These are phyloP conservation scores for Cyrtonyx montezumae DNA, from an alignment of 2,113 vertebrate species.

Conservation along the genomic window DNA sequence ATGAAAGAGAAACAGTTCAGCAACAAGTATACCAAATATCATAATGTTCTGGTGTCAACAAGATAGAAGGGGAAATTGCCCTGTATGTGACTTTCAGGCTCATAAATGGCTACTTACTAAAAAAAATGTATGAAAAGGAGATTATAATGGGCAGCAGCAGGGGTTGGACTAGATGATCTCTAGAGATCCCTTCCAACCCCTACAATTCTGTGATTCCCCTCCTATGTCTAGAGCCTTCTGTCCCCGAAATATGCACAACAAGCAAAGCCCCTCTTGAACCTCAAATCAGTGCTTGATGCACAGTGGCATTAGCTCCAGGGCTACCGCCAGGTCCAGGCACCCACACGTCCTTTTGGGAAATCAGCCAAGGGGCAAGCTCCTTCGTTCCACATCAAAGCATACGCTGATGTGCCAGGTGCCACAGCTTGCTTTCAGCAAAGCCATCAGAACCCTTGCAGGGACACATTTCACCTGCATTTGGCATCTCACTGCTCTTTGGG, in stretches of 20 bases:
- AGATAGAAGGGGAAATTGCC: not conserved
- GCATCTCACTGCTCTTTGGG: not conserved
- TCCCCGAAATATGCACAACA: not conserved
- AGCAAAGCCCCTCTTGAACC: not conserved
- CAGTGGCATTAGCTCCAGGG: fast-evolving
- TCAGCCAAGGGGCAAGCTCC: fast-evolving
- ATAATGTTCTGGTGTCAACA: not conserved
- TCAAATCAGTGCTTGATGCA: not conserved
- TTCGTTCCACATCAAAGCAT: not conserved
- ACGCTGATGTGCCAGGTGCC: fast-evolving
- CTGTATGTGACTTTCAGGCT: not conserved
- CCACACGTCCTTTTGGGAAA: fast-evolving
- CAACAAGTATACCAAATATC: not conserved
- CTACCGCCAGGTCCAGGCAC: not conserved
- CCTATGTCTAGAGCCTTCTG: not conserved
- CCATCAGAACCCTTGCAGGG: not conserved
- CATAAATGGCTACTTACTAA: not conserved
- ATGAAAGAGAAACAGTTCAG: not conserved
- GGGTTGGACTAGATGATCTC: too few relatives aligned
- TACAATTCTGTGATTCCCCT: not conserved
- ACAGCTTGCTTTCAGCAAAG: not conserved
- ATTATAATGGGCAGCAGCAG: not conserved
- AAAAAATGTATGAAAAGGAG: not conserved
- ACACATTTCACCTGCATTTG: not conserved
- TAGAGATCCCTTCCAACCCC: too few relatives aligned